Conservation (phyloP, 2,113 vertebrate genomes). For the human (Homo sapiens) region GRCh38 chr7:23529001-23529500, state of each 20-base stretch:
- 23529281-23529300: neutral
- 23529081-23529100: neutral
- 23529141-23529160: neutral
- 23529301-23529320: too few species aligned
- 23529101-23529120: neutral
- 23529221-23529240: neutral
- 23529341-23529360: too few species aligned
- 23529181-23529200: neutral
- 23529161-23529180: neutral
- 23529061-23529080: neutral
- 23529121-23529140: neutral
- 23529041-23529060: neutral
- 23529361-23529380: too few species aligned
- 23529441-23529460: too few species aligned
- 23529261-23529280: neutral
- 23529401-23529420: too few species aligned
- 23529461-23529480: too few species aligned
- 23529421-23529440: too few species aligned
- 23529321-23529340: too few species aligned
- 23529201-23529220: neutral
- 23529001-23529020: neutral
- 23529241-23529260: conserved; percentile 1
- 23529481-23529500: too few species aligned
- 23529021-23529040: neutral
- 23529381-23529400: too few species aligned